Evolutionary conservation across 1,140 invertebrate genomes (phyloP).

Genomic region (Penaeus vannamei): DNA sequence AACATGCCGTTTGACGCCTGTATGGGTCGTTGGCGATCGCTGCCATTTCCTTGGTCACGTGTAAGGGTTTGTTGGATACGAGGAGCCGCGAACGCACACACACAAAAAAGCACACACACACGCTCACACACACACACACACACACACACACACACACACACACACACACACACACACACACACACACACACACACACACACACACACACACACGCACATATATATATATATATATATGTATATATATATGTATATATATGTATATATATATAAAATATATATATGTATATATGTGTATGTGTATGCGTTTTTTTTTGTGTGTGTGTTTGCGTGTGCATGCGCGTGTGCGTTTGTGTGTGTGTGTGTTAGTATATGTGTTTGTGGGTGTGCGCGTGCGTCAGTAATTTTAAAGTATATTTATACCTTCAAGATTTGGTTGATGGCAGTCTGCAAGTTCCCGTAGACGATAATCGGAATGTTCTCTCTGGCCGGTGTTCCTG

Average conservation of each 20-base stretch:
- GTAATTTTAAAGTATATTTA: too few relatives aligned
- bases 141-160: not conserved
- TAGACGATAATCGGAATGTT: too few relatives aligned
- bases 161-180: not conserved
- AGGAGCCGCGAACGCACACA: too few relatives aligned
- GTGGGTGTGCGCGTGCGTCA: not conserved
- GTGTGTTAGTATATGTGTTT: not conserved
- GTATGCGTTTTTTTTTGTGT: not conserved
- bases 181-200: not conserved
- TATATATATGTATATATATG: not conserved
- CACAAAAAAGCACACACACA: not conserved
- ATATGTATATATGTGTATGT: not conserved
- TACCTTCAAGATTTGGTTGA: too few relatives aligned
- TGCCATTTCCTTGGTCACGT: too few relatives aligned
- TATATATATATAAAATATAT: not conserved
- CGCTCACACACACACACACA: not conserved
- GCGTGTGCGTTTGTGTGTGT: not conserved
- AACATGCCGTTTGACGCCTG: too few relatives aligned
- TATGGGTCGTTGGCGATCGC: too few relatives aligned
- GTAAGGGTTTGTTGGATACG: too few relatives aligned
- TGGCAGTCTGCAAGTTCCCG: too few relatives aligned
- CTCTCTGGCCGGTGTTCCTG: too few relatives aligned
- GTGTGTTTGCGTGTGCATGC: not conserved
- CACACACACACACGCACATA: not conserved
- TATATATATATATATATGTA: not conserved